Conservation (phyloP, 2,797 vertebrate species). For the Anniella stebbinsi region DNA sequence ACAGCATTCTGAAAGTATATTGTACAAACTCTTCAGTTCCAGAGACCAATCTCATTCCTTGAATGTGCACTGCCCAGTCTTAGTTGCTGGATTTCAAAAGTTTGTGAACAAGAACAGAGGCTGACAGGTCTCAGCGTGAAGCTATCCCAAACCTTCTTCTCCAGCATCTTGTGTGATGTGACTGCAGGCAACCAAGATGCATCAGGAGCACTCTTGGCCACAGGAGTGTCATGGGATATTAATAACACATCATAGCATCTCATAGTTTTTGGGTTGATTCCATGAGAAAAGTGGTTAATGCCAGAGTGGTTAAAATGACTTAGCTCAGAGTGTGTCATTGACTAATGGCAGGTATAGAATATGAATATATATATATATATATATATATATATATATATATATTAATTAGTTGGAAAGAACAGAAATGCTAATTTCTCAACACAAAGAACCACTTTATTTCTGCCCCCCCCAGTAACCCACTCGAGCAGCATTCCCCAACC, state of each 20-base stretch:
- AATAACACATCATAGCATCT: background rate
- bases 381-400: background rate
- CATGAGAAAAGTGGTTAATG: background rate
- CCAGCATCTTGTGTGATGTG: background rate
- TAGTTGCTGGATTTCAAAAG: background rate
- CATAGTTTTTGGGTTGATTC: background rate
- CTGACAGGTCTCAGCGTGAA: background rate
- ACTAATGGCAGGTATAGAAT: background rate
- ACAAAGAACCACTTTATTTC: background rate
- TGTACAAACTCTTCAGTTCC: background rate
- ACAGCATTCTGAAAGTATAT: background rate
- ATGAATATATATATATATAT: background rate
- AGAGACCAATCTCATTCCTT: background rate
- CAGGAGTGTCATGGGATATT: background rate
- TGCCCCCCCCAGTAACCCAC: no score
- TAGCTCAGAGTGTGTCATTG: no score
- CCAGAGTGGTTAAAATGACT: no score
- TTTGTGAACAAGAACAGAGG: background rate
- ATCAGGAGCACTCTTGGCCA: background rate
- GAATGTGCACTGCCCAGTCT: background rate
- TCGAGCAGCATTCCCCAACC: background rate
- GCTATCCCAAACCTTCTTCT: background rate
- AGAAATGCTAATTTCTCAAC: background rate
- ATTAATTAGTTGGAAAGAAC: background rate
- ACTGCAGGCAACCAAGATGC: background rate